Evolutionary conservation across 2,888 invertebrate species (phyloP), one percentile per base, ranked within the genome.

Genomic region (Anthophora plumipes): DNA sequence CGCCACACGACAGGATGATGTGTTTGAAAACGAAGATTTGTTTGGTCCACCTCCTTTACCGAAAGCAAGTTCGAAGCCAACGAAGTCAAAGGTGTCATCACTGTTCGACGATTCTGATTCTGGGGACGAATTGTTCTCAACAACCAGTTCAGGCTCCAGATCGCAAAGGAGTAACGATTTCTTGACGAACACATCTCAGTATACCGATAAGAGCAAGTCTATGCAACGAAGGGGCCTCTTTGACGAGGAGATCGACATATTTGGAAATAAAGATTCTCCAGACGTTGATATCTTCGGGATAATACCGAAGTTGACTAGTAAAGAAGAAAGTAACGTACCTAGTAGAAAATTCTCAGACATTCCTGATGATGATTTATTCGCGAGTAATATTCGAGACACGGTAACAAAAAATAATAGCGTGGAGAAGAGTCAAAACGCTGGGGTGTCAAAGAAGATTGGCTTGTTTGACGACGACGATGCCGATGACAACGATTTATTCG

Each of bases 101-200:
- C 80, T 92, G 50, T 92, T 92, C 83, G 92, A 92, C 72, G 92
- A 92, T 59, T 92, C 92, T 14, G 92, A 92, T 63, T 92, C 93
- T 37, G 92, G 90, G 17, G 91, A 92, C 77, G 92, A 93, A 60
- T 85, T 93, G 46, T 93, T 93, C 81, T 90, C 91, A 20, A 89
- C 89, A 73, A 86, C 90, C n/a, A 91, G 90, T 60, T 91, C 91
- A 6, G 90, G 89, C 60, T 89, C 91, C 9, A 87, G 89, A 43
- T 91, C 92, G 2, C 89, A 90, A 52, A 91, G 89, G 80, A 92
- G 92, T 63, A 88, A 88, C 31, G 92, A 91, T 77, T 84, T 89
- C 60, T 81, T 88, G 22, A 71, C 83, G 31, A 59, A 82, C 6
- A 64, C 69, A 1, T 67, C 90, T 22, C 90, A 88, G 57, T 81